Evolutionary conservation across 2,113 vertebrate genomes (phyloP).

Genomic region (Psilopogon haemacephalus): DNA sequence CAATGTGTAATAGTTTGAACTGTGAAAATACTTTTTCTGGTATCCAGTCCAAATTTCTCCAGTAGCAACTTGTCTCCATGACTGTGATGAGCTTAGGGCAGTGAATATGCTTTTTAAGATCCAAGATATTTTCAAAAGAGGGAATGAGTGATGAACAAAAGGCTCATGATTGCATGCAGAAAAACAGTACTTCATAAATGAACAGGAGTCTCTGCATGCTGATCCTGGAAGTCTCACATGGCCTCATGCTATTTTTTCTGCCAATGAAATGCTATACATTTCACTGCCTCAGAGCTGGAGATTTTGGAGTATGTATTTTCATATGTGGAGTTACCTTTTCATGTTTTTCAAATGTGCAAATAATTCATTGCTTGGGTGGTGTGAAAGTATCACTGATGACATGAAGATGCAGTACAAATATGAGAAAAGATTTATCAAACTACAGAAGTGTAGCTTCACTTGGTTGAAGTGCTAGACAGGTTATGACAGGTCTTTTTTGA

Average conservation of each 20-base stretch:
- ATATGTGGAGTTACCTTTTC: background rate
- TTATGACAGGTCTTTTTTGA: background rate
- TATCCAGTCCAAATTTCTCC: no score
- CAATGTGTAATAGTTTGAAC: no score
- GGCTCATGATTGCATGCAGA: background rate
- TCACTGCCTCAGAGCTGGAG: background rate
- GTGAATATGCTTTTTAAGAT: background rate
- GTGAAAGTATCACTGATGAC: background rate
- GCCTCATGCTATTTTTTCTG: background rate
- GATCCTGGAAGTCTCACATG: background rate
- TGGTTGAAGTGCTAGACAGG: background rate
- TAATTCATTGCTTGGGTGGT: background rate
- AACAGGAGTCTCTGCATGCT: background rate
- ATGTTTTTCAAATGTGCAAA: background rate
- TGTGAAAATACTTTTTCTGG: no score
- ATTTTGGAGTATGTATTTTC: background rate
- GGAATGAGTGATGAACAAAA: background rate
- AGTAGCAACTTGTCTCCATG: background rate
- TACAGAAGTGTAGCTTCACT: background rate
- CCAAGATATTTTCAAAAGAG: background rate
- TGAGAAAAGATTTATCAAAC: conserved; percentile 5
- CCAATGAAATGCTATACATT: background rate
- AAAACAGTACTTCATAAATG: background rate
- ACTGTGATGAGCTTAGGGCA: background rate
- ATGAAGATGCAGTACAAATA: background rate